A percentile compares a stretch with the other conserved stretches of the same genome.
These are phyloP conservation scores for Micronycteris hirsuta DNA, from an alignment of 2,113 vertebrate species.

Conservation along the genomic window DNA sequence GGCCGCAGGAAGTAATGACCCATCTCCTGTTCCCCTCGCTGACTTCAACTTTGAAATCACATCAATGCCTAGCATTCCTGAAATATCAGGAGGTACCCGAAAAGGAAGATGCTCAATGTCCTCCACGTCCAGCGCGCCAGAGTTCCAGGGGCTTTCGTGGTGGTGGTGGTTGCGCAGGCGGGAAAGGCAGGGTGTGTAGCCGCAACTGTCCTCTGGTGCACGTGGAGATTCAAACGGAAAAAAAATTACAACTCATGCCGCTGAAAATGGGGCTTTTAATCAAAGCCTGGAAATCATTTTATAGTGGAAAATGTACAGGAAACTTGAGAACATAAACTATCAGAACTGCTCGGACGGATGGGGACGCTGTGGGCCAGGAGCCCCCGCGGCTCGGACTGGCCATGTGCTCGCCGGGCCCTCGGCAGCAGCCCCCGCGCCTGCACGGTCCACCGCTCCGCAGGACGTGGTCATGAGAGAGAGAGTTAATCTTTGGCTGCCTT, in stretches of 20 bases:
- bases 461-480: background rate
- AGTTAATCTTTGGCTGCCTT: background rate
- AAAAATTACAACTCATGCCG: background rate
- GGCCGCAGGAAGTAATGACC: background rate
- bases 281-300: background rate
- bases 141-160: background rate
- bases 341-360: background rate
- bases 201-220: background rate
- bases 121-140: background rate
- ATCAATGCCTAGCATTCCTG: background rate
- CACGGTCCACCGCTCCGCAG: too few species aligned
- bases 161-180: background rate
- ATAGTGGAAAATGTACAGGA: background rate
- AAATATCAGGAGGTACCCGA: background rate
- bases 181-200: background rate
- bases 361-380: background rate
- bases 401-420: background rate
- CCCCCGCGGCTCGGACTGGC: background rate
- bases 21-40: background rate
- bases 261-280: background rate
- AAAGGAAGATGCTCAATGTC: background rate
- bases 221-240: background rate
- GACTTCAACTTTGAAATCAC: background rate
- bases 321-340: background rate
- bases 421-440: background rate